Conservation (phyloP, 2,888 invertebrate species). For the Scaptomyza parva region DNA sequence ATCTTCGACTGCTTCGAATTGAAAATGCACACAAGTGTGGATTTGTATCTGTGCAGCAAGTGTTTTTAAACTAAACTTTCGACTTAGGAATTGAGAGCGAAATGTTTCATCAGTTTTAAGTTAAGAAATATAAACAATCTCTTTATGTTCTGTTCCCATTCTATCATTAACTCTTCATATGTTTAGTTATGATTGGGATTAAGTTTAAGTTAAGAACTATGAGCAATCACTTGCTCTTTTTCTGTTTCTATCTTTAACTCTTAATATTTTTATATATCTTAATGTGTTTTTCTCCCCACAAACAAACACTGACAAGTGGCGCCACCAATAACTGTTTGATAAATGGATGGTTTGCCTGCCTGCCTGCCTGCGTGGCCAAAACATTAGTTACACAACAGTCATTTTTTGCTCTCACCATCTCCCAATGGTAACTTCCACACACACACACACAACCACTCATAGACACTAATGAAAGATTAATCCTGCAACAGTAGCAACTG, state of each 20-base stretch:
- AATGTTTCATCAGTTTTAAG: too few species aligned
- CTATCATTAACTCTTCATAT: too few species aligned
- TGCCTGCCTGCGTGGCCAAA: not conserved
- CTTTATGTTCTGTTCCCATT: too few species aligned
- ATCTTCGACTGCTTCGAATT: constrained; percentile 17
- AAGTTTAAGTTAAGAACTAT: too few species aligned
- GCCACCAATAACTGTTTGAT: constrained; percentile 13
- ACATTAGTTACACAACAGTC: constrained; percentile 13
- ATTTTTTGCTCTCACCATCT: not conserved
- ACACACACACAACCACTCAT: not conserved
- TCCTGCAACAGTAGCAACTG: constrained; percentile 39
- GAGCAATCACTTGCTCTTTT: too few species aligned
- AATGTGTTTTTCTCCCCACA: not conserved
- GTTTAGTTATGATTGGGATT: too few species aligned
- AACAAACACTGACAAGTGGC: constrained; percentile 1
- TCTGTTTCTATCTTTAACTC: too few species aligned
- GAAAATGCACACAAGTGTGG: constrained; percentile 21
- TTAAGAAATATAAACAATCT: too few species aligned
- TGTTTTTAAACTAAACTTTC: constrained; percentile 19
- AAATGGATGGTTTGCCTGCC: constrained; percentile 2
- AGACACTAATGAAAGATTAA: constrained; percentile 47
- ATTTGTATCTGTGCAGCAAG: constrained; percentile 40
- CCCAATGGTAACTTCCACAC: not conserved
- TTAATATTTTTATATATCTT: too few species aligned
- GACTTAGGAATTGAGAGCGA: constrained; percentile 28